Conservation (phyloP, 2,888 invertebrate genomes). For the Torymus auratus region DNA sequence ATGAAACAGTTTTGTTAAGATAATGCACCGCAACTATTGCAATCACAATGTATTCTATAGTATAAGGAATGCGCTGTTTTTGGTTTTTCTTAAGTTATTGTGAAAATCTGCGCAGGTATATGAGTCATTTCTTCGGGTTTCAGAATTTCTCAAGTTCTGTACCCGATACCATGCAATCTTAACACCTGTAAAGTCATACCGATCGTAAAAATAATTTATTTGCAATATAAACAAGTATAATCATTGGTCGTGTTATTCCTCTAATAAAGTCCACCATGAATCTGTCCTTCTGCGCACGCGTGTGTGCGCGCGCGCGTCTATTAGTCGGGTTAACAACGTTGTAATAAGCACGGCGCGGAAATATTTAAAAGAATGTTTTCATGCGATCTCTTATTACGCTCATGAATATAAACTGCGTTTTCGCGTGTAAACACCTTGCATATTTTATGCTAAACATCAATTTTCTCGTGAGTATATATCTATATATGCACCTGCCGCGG, state of each 20-base stretch:
- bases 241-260: background rate
- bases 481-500: background rate
- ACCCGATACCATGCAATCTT: background rate
- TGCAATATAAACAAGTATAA: background rate
- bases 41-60: no score
- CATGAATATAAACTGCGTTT: conserved; percentile 37
- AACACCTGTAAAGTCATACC: conserved; percentile 1
- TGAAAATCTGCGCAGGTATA: no score
- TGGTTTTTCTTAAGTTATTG: no score
- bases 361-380: conserved; percentile 39
- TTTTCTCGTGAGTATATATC: background rate
- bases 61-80: no score
- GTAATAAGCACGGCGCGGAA: conserved; percentile 7
- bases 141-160: no score
- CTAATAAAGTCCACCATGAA: background rate
- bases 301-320: background rate
- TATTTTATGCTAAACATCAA: conserved; percentile 37
- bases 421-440: conserved; percentile 23
- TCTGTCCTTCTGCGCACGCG: background rate
- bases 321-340: conserved; percentile 13
- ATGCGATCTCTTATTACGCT: conserved; percentile 31
- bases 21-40: no score
- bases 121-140: no score
- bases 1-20: no score
- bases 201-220: conserved; percentile 3